A percentile compares a stretch with the other conserved stretches of the same genome.
phyloP scores from a whole-genome alignment of 37 sponge, comb jelly and placozoan species.

The Beroe ovata region DNA sequence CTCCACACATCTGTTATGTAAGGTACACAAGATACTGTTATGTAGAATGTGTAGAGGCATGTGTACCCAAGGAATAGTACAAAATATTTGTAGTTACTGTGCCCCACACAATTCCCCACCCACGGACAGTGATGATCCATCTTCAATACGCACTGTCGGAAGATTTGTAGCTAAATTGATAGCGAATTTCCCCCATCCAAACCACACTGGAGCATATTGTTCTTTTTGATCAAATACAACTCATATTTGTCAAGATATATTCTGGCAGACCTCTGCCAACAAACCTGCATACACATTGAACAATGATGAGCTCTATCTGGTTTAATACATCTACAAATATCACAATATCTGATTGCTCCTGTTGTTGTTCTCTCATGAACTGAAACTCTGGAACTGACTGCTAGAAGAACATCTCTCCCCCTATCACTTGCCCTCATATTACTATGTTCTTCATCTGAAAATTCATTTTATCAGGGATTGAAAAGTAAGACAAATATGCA shows the following conservation, averaged over 20 bases:
- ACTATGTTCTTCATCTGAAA: conserved; percentile 38
- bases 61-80: conserved; percentile 41
- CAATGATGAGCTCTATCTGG: conserved; percentile 60
- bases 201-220: too few relatives aligned
- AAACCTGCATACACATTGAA: conserved; percentile 65
- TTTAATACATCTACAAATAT: conserved; percentile 41
- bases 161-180: too few relatives aligned
- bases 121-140: conserved; percentile 66
- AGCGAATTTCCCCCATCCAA: too few relatives aligned
- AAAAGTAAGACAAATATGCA: too few relatives aligned
- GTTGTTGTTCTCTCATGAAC: conserved; percentile 45
- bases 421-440: conserved; percentile 49
- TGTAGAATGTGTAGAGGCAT: conserved; percentile 13
- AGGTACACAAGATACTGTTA: conserved; percentile 36
- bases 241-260: too few relatives aligned
- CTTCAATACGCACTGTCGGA: conserved; percentile 58
- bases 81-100: conserved; percentile 58
- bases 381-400: conserved; percentile 1
- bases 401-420: background rate
- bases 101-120: conserved; percentile 63
- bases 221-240: too few relatives aligned
- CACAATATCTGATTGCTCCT: conserved; percentile 40
- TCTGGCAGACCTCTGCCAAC: too few relatives aligned
- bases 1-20: conserved; percentile 57
- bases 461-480: background rate